Evolutionary conservation across 1,140 invertebrate genomes (phyloP).

Genomic region (Papilio glaucus): DNA sequence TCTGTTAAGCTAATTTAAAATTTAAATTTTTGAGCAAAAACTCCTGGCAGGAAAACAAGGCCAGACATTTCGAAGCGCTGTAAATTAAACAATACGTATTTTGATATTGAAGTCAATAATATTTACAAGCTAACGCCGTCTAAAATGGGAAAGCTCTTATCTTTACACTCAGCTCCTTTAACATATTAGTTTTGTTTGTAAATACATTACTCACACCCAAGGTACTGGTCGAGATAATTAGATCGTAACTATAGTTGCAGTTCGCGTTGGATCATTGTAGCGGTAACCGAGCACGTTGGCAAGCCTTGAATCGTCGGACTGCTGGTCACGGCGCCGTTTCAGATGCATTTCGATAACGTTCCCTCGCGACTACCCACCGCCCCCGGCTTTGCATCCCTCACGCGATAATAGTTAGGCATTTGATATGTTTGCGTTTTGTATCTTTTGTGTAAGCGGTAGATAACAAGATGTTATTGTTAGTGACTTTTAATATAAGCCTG

Average conservation of each 20-base stretch:
- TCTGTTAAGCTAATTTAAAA: too few relatives aligned
- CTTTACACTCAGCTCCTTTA: neutral
- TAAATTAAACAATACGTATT: too few relatives aligned
- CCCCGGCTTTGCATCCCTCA: neutral
- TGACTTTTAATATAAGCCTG: too few relatives aligned
- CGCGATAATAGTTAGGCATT: neutral
- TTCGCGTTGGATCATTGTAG: neutral
- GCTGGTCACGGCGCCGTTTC: neutral
- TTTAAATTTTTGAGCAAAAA: too few relatives aligned
- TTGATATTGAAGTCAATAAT: too few relatives aligned
- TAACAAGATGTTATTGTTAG: neutral
- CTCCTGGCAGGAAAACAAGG: too few relatives aligned
- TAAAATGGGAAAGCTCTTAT: neutral
- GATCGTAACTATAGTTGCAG: neutral
- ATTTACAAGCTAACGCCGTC: too few relatives aligned
- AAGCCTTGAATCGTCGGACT: neutral
- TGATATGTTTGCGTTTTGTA: constrained; percentile 1
- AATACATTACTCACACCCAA: neutral
- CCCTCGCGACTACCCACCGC: neutral
- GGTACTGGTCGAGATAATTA: neutral
- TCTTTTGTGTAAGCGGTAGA: neutral
- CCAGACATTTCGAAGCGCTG: too few relatives aligned
- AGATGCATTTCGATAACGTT: neutral
- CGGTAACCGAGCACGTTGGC: neutral
- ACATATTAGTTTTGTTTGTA: too few relatives aligned